A percentile compares a stretch with the other conserved stretches of the same genome.
Conservation (phyloP, 2,888 invertebrate species). For the Rugalucina vietnamica region DNA sequence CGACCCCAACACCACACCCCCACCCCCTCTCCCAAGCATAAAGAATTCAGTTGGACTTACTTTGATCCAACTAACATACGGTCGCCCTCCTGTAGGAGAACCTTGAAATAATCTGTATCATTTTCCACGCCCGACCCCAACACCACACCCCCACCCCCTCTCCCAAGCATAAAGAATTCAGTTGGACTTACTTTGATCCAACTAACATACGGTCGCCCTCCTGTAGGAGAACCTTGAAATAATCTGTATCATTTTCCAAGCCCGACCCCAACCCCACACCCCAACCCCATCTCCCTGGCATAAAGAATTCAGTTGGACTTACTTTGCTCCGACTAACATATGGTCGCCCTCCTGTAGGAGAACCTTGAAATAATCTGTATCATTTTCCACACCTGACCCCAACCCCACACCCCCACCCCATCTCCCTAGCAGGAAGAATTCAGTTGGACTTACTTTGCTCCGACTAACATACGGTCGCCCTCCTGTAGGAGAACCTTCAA, state of each 20-base stretch:
- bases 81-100: slow-evolving; percentile 65
- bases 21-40: too few relatives aligned
- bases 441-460: slow-evolving; percentile 67
- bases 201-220: slow-evolving; percentile 69
- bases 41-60: slow-evolving; percentile 56
- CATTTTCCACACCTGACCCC: slow-evolving; percentile 57
- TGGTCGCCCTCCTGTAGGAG: slow-evolving; percentile 65
- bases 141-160: too few relatives aligned
- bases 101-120: slow-evolving; percentile 65
- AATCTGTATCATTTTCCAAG: slow-evolving; percentile 53
- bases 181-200: slow-evolving; percentile 68
- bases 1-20: too few relatives aligned
- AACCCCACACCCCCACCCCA: too few relatives aligned
- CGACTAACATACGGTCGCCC: slow-evolving; percentile 68
- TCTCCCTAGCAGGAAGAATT: too few relatives aligned
- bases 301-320: too few relatives aligned
- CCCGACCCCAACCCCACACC: too few relatives aligned
- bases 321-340: slow-evolving; percentile 74
- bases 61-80: slow-evolving; percentile 72
- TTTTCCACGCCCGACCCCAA: slow-evolving; percentile 60
- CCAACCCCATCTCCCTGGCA: too few relatives aligned
- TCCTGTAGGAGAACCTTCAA: slow-evolving; percentile 69
- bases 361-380: slow-evolving; percentile 67
- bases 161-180: too few relatives aligned
- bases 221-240: slow-evolving; percentile 68